Conservation (phyloP, 1,140 invertebrate species). For the Aphaenogaster rudis region DNA sequence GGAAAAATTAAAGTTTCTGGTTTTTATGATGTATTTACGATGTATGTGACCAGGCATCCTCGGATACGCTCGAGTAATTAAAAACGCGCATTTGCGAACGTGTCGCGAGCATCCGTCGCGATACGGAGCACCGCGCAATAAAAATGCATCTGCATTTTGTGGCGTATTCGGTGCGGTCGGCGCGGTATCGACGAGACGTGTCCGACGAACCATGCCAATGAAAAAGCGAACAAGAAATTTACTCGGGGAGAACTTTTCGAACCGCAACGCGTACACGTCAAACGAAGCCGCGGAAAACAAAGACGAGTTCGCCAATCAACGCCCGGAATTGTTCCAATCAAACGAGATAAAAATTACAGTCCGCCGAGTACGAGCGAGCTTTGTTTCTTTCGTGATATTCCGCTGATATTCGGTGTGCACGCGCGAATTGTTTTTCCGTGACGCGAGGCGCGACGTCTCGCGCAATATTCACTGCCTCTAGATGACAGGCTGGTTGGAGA, state of each 20-base stretch:
- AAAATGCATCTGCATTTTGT: slow-evolving; percentile 33
- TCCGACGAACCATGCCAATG: neutral
- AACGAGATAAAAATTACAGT: slow-evolving; percentile 50
- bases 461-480: slow-evolving; percentile 70
- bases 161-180: neutral
- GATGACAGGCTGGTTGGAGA: slow-evolving; percentile 18
- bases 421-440: slow-evolving; percentile 58
- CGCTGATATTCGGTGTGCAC: neutral
- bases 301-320: slow-evolving; percentile 41
- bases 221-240: slow-evolving; percentile 35
- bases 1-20: no score
- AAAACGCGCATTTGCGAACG: neutral
- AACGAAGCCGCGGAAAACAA: slow-evolving; percentile 38
- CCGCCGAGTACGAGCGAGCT: neutral
- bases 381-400: slow-evolving; percentile 45
- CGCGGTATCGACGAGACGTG: slow-evolving; percentile 12
- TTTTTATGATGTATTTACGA: neutral
- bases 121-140: neutral
- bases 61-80: slow-evolving; percentile 30
- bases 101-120: slow-evolving; percentile 1
- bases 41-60: neutral
- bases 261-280: slow-evolving; percentile 16
- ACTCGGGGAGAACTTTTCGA: neutral
- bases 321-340: slow-evolving; percentile 18
- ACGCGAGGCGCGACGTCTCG: slow-evolving; percentile 18